Evolutionary conservation across 2,797 vertebrate genomes (phyloP).

Genomic region (Hozukius guyotensis): DNA sequence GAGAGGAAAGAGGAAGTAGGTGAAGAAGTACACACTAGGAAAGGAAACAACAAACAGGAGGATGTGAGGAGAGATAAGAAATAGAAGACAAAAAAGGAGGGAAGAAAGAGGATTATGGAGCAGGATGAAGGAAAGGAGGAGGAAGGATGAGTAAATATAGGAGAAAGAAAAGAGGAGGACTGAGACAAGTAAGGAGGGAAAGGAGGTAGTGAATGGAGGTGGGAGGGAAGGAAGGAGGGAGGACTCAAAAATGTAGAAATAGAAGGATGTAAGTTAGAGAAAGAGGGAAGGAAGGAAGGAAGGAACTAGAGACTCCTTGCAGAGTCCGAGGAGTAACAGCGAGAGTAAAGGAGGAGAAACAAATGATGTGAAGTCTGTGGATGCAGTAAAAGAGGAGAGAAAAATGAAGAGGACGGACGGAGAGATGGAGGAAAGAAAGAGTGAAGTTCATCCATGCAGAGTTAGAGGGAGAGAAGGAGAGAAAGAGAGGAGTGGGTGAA

Average conservation of each 20-base stretch:
- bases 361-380: not conserved
- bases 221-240: not conserved
- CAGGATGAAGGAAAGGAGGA: not conserved
- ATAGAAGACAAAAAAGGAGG: too few species aligned
- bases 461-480: slow-evolving; percentile 11
- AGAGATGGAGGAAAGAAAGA: not conserved
- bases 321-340: not conserved
- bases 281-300: too few species aligned
- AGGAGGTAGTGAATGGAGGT: not conserved
- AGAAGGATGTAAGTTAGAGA: too few species aligned
- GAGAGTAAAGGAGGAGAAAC: not conserved
- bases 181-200: too few species aligned
- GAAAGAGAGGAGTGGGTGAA: not conserved
- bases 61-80: too few species aligned
- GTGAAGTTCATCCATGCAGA: slow-evolving; percentile 24
- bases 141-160: too few species aligned
- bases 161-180: too few species aligned
- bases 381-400: not conserved
- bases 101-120: not conserved
- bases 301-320: not conserved
- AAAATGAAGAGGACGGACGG: not conserved
- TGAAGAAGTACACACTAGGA: too few species aligned
- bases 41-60: too few species aligned
- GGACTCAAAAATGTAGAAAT: too few species aligned
- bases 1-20: too few species aligned